Evolutionary conservation across 92 coral and sea anemone genomes (phyloP), one percentile per base, ranked within the genome.

Genomic region (Scolanthus callimorphus): DNA sequence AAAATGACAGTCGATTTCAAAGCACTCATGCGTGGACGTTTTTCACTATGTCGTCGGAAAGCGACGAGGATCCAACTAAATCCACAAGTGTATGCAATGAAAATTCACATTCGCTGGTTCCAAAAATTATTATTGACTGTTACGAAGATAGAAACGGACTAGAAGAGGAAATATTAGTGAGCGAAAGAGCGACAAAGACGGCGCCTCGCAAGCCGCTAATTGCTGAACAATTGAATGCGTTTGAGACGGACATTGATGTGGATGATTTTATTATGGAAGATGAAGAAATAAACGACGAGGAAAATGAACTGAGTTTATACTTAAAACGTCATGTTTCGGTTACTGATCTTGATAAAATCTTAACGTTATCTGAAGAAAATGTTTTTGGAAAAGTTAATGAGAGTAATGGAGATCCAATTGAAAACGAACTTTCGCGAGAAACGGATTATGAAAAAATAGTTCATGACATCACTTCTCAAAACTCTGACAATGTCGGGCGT

Each of bases 161-260:
- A 21, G 17, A 34, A 34, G 43, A 34, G 15, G 15, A 34, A 34
- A 15, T 15, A 6, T 15, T 34, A n/a, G n/a, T n/a, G n/a, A n/a
- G n/a, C n/a, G n/a, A n/a, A n/a, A n/a, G n/a, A n/a, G n/a, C n/a
- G n/a, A n/a, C n/a, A n/a, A n/a, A n/a, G n/a, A n/a, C n/a, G n/a
- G n/a, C n/a, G n/a, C n/a, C n/a, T n/a, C n/a, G n/a, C n/a, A 15
- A 34, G 41, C 41, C 41, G 41, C 41, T 34, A 34, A 15, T 6
- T 34, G 41, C 8, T 41, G 55, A 25, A 23, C 28, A 57, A 38
- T 31, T 55, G 47, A 44, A 65, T 28, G 25, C 66, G 24, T 86
- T 86, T 53, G 96, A 92, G 66, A 73, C 91, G 15, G 96, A 91
- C 81, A 83, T 89, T 31, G 97, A 90, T 25, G 80, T 73, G 24